Evolutionary conservation across 2,888 invertebrate genomes (phyloP), one percentile per base, ranked within the genome.

Genomic region (Drosophila engyochracea): DNA sequence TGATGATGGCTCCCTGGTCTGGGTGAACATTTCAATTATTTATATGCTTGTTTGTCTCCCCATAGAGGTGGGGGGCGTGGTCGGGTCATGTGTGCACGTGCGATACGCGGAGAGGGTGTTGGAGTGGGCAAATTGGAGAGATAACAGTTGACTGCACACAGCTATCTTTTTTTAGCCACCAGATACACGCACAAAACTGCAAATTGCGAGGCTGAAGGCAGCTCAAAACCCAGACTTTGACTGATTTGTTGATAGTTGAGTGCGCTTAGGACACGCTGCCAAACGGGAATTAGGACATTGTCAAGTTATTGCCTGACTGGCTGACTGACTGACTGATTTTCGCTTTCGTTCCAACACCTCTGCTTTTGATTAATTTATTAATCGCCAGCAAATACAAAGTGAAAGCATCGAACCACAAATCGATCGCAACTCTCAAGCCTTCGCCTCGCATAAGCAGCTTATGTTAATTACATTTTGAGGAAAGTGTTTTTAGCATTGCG

Each of bases 1-100:
- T 63, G 49, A n/a, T 49, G 70, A 59, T 69, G 73, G 58, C 47
- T 47, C 25, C 25, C 44, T 62, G 68, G 25, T 2, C 28, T 47
- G 47, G 76, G 59, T 82, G 79, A 90, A 90, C 86, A 86, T 87
- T 87, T 87, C 87, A 87, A 87, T 87, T 87, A 87, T 87, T 87
- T 87, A 87, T 87, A 89, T 83, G 91, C 91, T 83, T 89, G 86
- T 81, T 85, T 90, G 86, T 85, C 81, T 72, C 60, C 65, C 65
- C 72, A 54, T 16, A 51, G 55, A 14, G 57, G 57, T 54, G 19
- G 59, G 58, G 37, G 12, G 47, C 30, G 31, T 35, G 41, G 52
- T 28, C 19, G 22, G 30, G 31, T 54, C 67, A 78, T 80, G 63
- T 78, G 81, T 76, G 72, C 78, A 81, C 78, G 78, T 79, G 78